Evolutionary conservation across 2,113 vertebrate species (phyloP).

Genomic region (Rissa tridactyla): DNA sequence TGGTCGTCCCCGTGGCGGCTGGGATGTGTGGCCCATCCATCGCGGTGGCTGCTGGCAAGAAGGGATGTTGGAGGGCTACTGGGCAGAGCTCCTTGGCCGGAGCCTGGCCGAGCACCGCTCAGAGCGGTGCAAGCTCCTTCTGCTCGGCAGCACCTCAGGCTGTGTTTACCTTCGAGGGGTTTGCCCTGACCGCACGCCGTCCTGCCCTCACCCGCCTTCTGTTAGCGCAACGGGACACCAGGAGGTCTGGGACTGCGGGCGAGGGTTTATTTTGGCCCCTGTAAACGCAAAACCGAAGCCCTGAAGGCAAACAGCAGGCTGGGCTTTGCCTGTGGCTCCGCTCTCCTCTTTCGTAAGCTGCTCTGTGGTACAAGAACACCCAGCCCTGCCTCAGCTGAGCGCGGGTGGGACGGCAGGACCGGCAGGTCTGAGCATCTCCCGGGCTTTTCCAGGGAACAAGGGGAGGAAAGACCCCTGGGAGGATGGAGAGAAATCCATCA

Average conservation of each 20-base stretch:
- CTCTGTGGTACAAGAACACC: neutral
- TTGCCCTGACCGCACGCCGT: neutral
- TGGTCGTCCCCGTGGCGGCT: neutral
- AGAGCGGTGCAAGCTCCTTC: neutral
- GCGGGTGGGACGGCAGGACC: neutral
- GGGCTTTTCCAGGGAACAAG: neutral
- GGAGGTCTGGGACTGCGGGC: accelerated
- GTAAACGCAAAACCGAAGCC: neutral
- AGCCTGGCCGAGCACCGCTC: neutral
- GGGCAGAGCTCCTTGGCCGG: neutral
- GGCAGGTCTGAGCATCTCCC: neutral
- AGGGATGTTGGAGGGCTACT: accelerated
- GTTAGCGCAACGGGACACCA: neutral
- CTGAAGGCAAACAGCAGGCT: neutral
- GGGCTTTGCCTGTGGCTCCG: neutral
- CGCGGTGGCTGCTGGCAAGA: neutral
- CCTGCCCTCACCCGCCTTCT: neutral
- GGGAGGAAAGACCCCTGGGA: neutral
- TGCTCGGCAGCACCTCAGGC: neutral
- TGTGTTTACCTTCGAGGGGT: neutral
- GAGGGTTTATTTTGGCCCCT: neutral
- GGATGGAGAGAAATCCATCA: neutral
- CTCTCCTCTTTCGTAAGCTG: neutral
- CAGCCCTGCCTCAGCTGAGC: neutral
- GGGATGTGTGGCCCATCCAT: neutral